Conservation (phyloP, 2,888 invertebrate genomes). For the Amphipoea lucens region DNA sequence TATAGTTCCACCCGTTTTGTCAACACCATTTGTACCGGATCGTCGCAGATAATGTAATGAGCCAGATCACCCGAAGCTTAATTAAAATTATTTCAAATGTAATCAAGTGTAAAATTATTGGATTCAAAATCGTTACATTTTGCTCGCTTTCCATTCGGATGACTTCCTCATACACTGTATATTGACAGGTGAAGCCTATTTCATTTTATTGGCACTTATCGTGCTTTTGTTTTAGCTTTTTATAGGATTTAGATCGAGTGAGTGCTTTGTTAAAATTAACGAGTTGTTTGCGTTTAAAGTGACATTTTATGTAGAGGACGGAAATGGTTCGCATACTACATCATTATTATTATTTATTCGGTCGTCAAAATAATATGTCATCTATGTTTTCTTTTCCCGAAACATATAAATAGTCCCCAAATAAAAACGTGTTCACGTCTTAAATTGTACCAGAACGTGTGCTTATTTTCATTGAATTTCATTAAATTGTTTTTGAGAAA, state of each 20-base stretch:
- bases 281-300: constrained; percentile 37
- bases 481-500: neutral
- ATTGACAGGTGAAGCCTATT: constrained; percentile 23
- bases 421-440: neutral
- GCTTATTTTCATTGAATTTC: neutral
- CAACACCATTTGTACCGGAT: constrained; percentile 24
- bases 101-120: constrained; percentile 55
- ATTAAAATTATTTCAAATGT: constrained; percentile 55
- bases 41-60: constrained; percentile 35
- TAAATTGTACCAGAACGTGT: neutral
- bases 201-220: constrained; percentile 41
- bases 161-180: constrained; percentile 11
- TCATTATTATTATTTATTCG: constrained; percentile 13
- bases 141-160: constrained; percentile 4
- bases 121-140: constrained; percentile 31
- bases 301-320: constrained; percentile 1
- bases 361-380: constrained; percentile 21
- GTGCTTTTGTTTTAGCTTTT: constrained; percentile 30
- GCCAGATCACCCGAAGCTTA: constrained; percentile 50
- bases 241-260: constrained; percentile 30
- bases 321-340: constrained; percentile 18
- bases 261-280: constrained; percentile 36
- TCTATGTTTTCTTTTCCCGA: neutral
- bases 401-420: neutral
- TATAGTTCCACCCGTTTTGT: constrained; percentile 27